These are phyloP conservation scores for Lasioglossum albipes DNA, from an alignment of 1,140 invertebrate genomes.

Conservation along the genomic window DNA sequence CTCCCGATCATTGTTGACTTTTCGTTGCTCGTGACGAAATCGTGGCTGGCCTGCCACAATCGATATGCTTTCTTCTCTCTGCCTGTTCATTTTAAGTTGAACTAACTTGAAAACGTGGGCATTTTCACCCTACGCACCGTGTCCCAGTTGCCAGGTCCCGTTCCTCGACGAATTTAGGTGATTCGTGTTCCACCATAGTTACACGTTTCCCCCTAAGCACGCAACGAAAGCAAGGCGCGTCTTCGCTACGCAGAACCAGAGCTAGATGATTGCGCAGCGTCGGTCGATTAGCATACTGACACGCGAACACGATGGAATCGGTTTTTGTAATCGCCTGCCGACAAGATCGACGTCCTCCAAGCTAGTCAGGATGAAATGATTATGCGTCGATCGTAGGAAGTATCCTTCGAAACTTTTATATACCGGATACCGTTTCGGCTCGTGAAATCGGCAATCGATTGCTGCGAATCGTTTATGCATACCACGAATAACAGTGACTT, in stretches of 20 bases:
- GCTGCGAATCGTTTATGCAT: not conserved
- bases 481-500: not conserved
- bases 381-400: conserved; percentile 1
- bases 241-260: conserved; percentile 3
- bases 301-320: conserved; percentile 5
- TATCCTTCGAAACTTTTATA: not conserved
- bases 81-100: too few relatives aligned
- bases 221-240: conserved; percentile 3
- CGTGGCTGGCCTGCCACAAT: too few relatives aligned
- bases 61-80: too few relatives aligned
- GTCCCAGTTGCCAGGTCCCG: not conserved
- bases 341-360: not conserved
- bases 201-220: not conserved
- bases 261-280: conserved; percentile 3
- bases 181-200: not conserved
- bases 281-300: conserved; percentile 3
- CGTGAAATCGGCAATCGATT: too few relatives aligned
- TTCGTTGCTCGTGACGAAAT: not conserved
- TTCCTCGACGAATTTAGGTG: not conserved
- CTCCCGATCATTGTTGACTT: not conserved
- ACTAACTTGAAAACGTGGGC: too few relatives aligned
- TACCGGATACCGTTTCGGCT: not conserved
- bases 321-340: not conserved
- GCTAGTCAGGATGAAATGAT: not conserved
- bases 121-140: too few relatives aligned